Evolutionary conservation across 1,140 invertebrate species (phyloP), one percentile per base, ranked within the genome.

Genomic region (Papilio helenus): DNA sequence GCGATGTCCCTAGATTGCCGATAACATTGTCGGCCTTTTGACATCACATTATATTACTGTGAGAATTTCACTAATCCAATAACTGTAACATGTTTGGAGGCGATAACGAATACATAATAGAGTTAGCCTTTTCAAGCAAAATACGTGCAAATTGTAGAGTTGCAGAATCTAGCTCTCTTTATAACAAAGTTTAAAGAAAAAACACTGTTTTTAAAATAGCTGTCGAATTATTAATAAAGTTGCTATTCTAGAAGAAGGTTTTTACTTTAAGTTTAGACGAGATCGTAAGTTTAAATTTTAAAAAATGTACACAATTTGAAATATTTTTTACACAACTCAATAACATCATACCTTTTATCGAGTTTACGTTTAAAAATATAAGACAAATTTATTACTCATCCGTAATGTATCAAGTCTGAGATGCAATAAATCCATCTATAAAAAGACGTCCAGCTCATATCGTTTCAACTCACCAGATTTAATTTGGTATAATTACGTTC

Each of bases 1-100:
- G 72, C 23, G 72, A 46, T 74, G 72, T 74, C 72, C 39, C 72
- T 74, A 49, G 72, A 74, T 74, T 74, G 20, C 42, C 20, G 72
- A 74, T 49, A 49, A 46, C 72, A 26, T 46, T 26, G 42, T 26
- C 61, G 61, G 61, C 39, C 72, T 46, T 46, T 74, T 46, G 20
- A 44, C 39, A 74, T 74, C 39, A 49, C 46, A 44, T 74, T 74
- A 74, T 74, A 44, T 23, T 74, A 51, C 42, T 20, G 44, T 42
- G 71, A 39, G 61, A 68, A 68, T 29, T 68, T 29, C 26, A 68
- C 61, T 68, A 68, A 68, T 68, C 5, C 61, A 68, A 68, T 68
- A 68, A 68, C 61, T 29, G 26, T 29, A 29, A 26, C 61, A 34
- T 68, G 26, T 68, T 68, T 68, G 8, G n/a, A 39, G 14, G 1